Evolutionary conservation across 92 coral and sea anemone species (phyloP).

Genomic region (Palythoa heliodiscus): DNA sequence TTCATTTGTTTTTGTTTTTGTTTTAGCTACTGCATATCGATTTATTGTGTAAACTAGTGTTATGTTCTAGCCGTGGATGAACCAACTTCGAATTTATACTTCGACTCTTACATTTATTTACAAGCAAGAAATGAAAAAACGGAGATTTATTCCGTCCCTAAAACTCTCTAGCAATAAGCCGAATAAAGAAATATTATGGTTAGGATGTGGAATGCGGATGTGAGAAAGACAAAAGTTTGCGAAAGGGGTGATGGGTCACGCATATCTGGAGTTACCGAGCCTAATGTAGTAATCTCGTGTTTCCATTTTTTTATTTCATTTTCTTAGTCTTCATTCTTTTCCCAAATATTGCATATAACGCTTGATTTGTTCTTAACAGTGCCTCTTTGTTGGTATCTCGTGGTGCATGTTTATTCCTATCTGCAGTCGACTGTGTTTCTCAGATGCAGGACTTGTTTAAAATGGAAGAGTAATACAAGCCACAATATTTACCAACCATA

Average conservation of each 20-base stretch:
- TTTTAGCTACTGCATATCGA: too few species aligned
- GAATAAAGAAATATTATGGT: too few species aligned
- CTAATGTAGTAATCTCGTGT: too few species aligned
- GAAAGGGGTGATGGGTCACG: background rate
- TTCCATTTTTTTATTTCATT: background rate
- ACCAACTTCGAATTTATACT: too few species aligned
- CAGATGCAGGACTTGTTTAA: slow-evolving; percentile 21
- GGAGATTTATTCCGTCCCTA: too few species aligned
- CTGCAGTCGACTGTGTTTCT: slow-evolving; percentile 20
- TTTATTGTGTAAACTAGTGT: too few species aligned
- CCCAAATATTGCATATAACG: background rate
- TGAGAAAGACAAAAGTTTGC: background rate
- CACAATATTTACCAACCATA: slow-evolving; percentile 30
- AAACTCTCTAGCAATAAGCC: too few species aligned
- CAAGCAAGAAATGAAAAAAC: too few species aligned
- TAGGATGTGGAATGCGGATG: background rate
- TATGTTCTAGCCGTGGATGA: too few species aligned
- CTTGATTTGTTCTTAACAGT: slow-evolving; percentile 25
- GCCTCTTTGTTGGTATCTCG: slow-evolving; percentile 35
- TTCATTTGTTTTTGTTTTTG: too few species aligned
- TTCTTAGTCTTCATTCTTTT: background rate
- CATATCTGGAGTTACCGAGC: background rate
- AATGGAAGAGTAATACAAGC: slow-evolving; percentile 11
- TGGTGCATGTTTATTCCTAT: slow-evolving; percentile 30
- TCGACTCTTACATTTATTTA: too few species aligned